Conservation (phyloP, 2,888 invertebrate genomes). For the Lithosia quadra region DNA sequence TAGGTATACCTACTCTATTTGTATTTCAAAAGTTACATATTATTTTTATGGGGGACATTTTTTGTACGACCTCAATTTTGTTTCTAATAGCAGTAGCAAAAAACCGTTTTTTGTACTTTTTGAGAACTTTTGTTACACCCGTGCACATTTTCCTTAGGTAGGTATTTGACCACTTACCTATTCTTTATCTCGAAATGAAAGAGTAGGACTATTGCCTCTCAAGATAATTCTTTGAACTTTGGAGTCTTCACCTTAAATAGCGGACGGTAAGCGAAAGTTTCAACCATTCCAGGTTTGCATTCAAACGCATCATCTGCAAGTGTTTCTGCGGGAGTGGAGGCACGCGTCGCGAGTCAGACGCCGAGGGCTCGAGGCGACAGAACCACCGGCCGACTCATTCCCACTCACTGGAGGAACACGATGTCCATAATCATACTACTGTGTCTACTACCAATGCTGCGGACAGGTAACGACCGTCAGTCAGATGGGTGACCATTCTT, state of each 20-base stretch:
- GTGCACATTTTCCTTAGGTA: no score
- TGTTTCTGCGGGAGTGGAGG: slow-evolving; percentile 89
- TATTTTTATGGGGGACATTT: no score
- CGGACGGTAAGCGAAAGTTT: not conserved
- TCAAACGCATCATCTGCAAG: slow-evolving; percentile 96
- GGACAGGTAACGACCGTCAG: slow-evolving; percentile 5
- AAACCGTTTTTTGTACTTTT: no score
- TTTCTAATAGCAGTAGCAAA: no score
- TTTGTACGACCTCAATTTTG: no score
- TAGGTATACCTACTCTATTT: no score
- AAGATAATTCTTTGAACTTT: not conserved
- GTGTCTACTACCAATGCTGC: slow-evolving; percentile 53
- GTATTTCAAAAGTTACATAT: no score
- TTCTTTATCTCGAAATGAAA: no score
- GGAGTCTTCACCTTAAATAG: not conserved
- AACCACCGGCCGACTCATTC: slow-evolving; percentile 64
- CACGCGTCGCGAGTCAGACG: slow-evolving; percentile 70
- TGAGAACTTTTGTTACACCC: no score
- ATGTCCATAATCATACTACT: slow-evolving; percentile 47
- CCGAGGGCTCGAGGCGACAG: slow-evolving; percentile 62
- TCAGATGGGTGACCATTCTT: no score
- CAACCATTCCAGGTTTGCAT: slow-evolving; percentile 90
- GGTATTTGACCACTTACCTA: no score
- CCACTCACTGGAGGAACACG: slow-evolving; percentile 75
- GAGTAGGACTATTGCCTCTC: not conserved